Conservation (phyloP, 2,888 invertebrate species). For the Gryllus longicercus region DNA sequence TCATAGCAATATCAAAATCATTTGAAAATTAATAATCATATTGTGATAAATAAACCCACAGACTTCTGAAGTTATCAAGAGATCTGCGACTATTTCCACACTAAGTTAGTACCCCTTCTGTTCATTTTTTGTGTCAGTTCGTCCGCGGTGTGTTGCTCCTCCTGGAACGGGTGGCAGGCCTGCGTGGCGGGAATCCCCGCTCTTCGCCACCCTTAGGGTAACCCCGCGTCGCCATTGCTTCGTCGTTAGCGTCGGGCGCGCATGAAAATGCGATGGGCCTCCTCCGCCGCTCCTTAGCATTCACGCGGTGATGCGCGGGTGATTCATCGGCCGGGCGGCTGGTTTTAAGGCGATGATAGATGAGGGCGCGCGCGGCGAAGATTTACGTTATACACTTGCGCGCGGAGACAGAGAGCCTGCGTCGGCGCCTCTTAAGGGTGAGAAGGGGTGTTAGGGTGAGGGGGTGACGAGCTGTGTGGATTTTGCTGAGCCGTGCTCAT, state of each 20-base stretch:
- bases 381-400: neutral
- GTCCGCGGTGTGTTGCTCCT: too few species aligned
- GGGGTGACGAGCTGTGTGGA: neutral
- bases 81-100: too few species aligned
- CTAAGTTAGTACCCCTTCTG: too few species aligned
- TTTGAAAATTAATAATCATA: too few species aligned
- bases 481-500: conserved; percentile 1
- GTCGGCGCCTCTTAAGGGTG: neutral
- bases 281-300: neutral
- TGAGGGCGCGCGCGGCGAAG: neutral
- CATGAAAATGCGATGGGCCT: conserved; percentile 6
- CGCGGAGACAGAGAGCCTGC: neutral
- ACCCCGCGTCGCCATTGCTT: neutral
- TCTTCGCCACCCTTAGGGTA: neutral
- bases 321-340: neutral
- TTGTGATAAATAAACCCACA: too few species aligned
- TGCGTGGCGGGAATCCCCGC: neutral
- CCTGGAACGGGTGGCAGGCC: too few species aligned
- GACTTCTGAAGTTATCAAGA: too few species aligned
- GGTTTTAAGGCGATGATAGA: conserved; percentile 9
- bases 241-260: neutral
- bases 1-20: too few species aligned
- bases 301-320: neutral
- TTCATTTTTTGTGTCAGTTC: too few species aligned
- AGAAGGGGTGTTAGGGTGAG: neutral